Evolutionary conservation across 53 echinoderm and acorn worm species (phyloP).

Genomic region (Glandiceps talaboti): DNA sequence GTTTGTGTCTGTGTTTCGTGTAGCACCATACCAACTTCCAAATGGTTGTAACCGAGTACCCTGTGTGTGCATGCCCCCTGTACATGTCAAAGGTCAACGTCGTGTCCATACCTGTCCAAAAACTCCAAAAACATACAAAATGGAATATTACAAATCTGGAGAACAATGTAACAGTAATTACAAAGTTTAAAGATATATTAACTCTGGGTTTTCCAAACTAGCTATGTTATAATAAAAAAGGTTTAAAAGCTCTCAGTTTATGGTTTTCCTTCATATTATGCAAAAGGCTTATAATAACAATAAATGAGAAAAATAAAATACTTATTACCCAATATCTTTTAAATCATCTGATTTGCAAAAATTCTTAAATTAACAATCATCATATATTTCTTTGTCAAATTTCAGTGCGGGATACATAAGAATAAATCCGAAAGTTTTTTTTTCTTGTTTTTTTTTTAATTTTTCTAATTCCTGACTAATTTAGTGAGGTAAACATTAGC

Average conservation of each 20-base stretch:
- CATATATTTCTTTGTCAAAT: not conserved
- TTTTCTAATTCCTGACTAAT: not conserved
- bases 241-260: constrained; percentile 16
- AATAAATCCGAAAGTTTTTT: not conserved
- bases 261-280: constrained; percentile 12
- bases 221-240: constrained; percentile 21
- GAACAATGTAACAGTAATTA: constrained; percentile 23
- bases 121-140: constrained; percentile 12
- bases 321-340: constrained; percentile 17
- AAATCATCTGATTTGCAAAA: not conserved
- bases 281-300: constrained; percentile 37
- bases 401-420: constrained; percentile 1
- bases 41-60: not conserved
- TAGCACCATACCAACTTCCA: not conserved
- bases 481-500: not conserved
- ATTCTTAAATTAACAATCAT: not conserved
- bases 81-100: not conserved
- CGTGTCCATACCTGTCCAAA: not conserved
- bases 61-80: not conserved
- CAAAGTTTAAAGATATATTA: constrained; percentile 39
- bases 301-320: constrained; percentile 27
- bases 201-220: constrained; percentile 13
- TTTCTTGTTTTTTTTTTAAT: too few relatives aligned
- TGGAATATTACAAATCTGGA: constrained; percentile 28
- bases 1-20: not conserved